Evolutionary conservation across 2,113 vertebrate genomes (phyloP), one percentile per base, ranked within the genome.

Genomic region (Hylia prasina): DNA sequence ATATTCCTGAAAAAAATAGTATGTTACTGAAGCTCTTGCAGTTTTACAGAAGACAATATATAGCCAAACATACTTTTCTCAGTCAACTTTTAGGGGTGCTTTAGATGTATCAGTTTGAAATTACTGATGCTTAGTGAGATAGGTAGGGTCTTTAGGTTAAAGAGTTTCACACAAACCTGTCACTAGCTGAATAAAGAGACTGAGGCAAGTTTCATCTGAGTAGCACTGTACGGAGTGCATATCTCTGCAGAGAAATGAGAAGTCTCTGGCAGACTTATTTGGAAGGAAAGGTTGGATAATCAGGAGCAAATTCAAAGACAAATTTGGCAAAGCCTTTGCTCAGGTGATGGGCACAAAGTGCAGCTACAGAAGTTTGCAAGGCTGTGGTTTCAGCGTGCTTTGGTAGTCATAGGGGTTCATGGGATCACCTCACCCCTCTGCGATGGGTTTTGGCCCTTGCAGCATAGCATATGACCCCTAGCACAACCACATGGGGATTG

Each of bases 371-470:
- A 25, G 50, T 75, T 54, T 60, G 37, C 22, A 57, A 93, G 37
- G 22, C 54, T 79, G 30, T 28, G 11, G 6, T 70, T 78, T 93
- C 61, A 64, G 25, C 7, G 1, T 27, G 35, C 39, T 70, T 83
- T 58, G 75, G 39, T 39, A 50, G 23, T 33, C 3, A 0, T 9
- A 33, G 15, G 7, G 9, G 14, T 58, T 91, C 25, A 19, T 81
- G 73, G 71, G 63, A 24, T 84, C 37, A 7, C 51, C 44, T 84
- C 0, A 0, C 13, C 45, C 12, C 56, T 86, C n/a, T 56, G 30
- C 7, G 0, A 0, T 42, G 30, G 7, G 23, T 71, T 84, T 80
- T 75, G 56, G 15, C 14, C 9, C 28, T 13, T 11, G 9, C 37
- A 85, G 66, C 13, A 58, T 37, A 40, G 45, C 7, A 0, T 45